Base-by-base conservation (phyloP, 2,113 vertebrate species). In the Atlantisia rogersi region DNA sequence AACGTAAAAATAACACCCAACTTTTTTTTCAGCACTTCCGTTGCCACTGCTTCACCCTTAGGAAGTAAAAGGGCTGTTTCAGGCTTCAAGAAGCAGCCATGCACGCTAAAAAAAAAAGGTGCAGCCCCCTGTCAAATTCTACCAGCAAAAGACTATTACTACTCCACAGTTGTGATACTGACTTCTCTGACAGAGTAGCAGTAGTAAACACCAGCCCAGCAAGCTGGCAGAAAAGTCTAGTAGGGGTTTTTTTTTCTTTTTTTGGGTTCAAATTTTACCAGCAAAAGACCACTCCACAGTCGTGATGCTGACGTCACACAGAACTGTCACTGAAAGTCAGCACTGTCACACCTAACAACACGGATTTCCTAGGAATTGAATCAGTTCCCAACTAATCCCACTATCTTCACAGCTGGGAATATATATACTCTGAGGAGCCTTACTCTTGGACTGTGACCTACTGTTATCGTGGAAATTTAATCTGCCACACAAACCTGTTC, bases 401-500 rank as follows among this genome's bases (percentile, higher is more conserved):
- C 83, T 78, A 90, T 39, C 86, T 71, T 48, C 35, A 16, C 48
- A 73, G 48, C 80, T 89, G 84, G 37, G 50, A 87, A 87, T 10
- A 79, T 22, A 31, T 13, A 31, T 13, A 28, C 9, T 58, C 63
- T 62, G 22, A 71, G 35, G 39, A 67, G 71, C 78, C 48, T 87
- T 15, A 19, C 29, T 88, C 60, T 46, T 86, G 79, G 65, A 93
- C 90, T 83, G 52, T 83, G 95, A 92, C 86, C 93, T 75, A 15
- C 25, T 50, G 48, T 79, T 92, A 81, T 24, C 46, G 9, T 0
- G 55, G 82, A 70, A 74, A 78, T 88, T 50, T 70, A 15, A 74
- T 65, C 87, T 92, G 68, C 67, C 60, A 83, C 88, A 94, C 94
- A 92, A 77, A 28, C 71, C 85, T 35, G 93, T 58, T 80, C 90